phyloP scores from a whole-genome alignment of 2,888 invertebrate genomes.

The Drosophila kambysellisi region DNA sequence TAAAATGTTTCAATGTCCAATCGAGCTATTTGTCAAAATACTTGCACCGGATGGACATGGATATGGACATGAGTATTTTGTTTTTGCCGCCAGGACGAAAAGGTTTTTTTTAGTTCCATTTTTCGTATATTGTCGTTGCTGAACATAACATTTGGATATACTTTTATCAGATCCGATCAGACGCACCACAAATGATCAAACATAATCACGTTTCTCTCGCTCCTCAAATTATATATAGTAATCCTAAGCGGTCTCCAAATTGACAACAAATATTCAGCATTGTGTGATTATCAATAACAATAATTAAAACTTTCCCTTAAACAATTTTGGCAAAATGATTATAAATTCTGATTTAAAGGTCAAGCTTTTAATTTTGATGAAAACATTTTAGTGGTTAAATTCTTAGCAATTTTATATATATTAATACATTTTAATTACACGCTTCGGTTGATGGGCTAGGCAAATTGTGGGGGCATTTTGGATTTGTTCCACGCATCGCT shows the following conservation, averaged over 20 bases:
- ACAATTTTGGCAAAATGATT: background rate
- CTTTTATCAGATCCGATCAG: slow-evolving; percentile 18
- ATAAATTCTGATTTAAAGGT: background rate
- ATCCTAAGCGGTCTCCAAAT: background rate
- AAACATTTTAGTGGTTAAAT: slow-evolving; percentile 29
- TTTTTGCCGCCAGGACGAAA: slow-evolving; percentile 35
- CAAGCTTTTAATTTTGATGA: background rate
- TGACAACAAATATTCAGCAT: background rate
- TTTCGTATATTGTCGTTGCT: background rate
- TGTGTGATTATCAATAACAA: background rate
- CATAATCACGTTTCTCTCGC: slow-evolving; percentile 6
- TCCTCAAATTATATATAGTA: too few species aligned
- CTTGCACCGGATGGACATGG: slow-evolving; percentile 63
- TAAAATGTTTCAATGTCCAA: slow-evolving; percentile 84
- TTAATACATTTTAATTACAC: slow-evolving; percentile 78
- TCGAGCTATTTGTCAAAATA: slow-evolving; percentile 83
- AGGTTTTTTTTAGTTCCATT: slow-evolving; percentile 30
- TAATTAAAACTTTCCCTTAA: background rate
- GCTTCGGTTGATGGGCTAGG: slow-evolving; percentile 60
- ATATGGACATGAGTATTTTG: slow-evolving; percentile 48
- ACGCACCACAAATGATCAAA: slow-evolving; percentile 8
- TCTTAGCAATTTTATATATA: slow-evolving; percentile 48
- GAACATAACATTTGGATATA: slow-evolving; percentile 16
- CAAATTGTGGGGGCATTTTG: slow-evolving; percentile 59
- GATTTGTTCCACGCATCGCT: slow-evolving; percentile 77